phyloP scores from a whole-genome alignment of 2,888 invertebrate species.

The Cremastinae sp. region DNA sequence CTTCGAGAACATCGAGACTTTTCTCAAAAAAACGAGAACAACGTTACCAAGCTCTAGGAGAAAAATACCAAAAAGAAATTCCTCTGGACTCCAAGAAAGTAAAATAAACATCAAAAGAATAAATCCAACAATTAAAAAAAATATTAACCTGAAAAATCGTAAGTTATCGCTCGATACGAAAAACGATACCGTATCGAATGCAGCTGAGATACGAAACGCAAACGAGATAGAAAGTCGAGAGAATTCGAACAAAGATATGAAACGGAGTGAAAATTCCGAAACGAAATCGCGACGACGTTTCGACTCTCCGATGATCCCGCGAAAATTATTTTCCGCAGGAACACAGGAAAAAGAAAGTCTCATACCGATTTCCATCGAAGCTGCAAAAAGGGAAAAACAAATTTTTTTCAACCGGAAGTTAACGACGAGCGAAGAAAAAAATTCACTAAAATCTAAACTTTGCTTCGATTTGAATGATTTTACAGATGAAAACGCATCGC shows the following conservation, averaged over 20 bases:
- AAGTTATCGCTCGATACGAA: constrained; percentile 16
- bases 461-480: too few species aligned
- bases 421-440: background rate
- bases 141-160: constrained; percentile 40
- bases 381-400: constrained; percentile 9
- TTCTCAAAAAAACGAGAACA: too few species aligned
- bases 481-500: constrained; percentile 5
- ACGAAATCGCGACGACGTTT: constrained; percentile 28
- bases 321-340: background rate
- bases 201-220: background rate
- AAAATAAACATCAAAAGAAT: too few species aligned
- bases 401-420: background rate
- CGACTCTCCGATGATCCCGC: constrained; percentile 44
- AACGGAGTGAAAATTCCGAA: background rate
- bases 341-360: constrained; percentile 24
- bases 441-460: background rate
- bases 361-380: constrained; percentile 40
- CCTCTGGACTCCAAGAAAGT: too few species aligned
- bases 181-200: too few species aligned
- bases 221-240: background rate
- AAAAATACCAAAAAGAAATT: constrained; percentile 24
- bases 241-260: background rate
- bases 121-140: too few species aligned
- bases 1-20: constrained; percentile 36
- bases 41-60: too few species aligned